Conservation (phyloP, 2,888 invertebrate species). For the Zaprionus bogoriensis region DNA sequence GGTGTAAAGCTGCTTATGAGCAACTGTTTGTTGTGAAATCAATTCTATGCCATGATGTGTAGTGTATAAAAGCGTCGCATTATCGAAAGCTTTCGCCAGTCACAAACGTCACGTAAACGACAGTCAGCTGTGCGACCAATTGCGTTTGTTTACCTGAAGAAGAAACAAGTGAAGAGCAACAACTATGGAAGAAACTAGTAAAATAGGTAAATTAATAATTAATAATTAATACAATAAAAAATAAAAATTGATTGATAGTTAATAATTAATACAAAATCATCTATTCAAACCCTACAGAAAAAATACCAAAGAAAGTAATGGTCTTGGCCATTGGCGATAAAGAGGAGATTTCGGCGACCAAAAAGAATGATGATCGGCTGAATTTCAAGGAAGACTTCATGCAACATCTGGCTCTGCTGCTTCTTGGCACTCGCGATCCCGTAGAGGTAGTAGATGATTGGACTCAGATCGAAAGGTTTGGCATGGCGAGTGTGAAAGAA, state of each 20-base stretch:
- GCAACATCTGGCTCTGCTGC: constrained; percentile 7
- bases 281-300: not conserved
- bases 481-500: not conserved
- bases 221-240: not conserved
- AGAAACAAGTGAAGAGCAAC: not conserved
- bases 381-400: not conserved
- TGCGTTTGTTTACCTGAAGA: not conserved
- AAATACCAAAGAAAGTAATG: not conserved
- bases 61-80: not conserved
- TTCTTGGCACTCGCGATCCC: constrained; percentile 4
- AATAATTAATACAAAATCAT: not conserved
- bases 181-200: constrained; percentile 9
- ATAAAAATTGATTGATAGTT: not conserved
- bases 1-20: too few relatives aligned
- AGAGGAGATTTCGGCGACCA: not conserved
- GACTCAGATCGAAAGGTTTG: constrained; percentile 4
- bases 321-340: constrained; percentile 28
- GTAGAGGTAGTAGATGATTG: constrained; percentile 14
- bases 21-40: constrained; percentile 14
- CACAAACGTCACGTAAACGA: not conserved
- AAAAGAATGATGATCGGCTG: not conserved
- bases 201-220: not conserved
- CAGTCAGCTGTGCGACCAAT: not conserved
- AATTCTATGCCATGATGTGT: not conserved
- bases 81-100: constrained; percentile 1